Conservation (phyloP, 2,113 vertebrate genomes). For the Psammodynastes pulverulentus region DNA sequence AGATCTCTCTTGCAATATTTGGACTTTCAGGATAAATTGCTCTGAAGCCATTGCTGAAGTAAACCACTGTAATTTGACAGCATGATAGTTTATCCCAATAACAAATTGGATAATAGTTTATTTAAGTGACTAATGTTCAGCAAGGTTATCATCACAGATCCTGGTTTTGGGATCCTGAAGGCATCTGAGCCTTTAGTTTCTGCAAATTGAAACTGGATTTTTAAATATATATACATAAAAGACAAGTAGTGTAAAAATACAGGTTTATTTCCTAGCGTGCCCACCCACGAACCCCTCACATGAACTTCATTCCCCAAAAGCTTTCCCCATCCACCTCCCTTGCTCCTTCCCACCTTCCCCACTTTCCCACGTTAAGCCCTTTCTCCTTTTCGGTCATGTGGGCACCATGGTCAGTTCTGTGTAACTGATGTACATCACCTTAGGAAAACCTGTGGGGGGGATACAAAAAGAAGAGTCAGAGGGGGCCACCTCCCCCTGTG, state of each 20-base stretch:
- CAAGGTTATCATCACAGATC: not conserved
- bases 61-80: not conserved
- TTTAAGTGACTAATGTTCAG: not conserved
- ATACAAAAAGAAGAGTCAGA: not conserved
- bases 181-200: not conserved
- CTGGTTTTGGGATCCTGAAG: not conserved
- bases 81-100: not conserved
- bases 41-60: not conserved
- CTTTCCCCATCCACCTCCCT: not conserved
- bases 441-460: slow-evolving; percentile 5
- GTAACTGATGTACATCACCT: slow-evolving; percentile 28
- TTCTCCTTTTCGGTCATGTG: slow-evolving; percentile 17
- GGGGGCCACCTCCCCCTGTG: not conserved
- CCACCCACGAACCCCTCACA: not conserved
- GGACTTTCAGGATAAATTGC: not conserved
- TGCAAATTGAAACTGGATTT: not conserved
- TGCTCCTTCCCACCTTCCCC: not conserved
- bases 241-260: slow-evolving; percentile 20
- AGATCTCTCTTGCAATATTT: not conserved
- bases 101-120: not conserved
- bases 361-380: not conserved
- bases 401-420: slow-evolving; percentile 34
- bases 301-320: not conserved
- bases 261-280: slow-evolving; percentile 17
- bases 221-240: not conserved